phyloP scores from a whole-genome alignment of 2,888 invertebrate genomes.

The Neocrepidodera transversa region DNA sequence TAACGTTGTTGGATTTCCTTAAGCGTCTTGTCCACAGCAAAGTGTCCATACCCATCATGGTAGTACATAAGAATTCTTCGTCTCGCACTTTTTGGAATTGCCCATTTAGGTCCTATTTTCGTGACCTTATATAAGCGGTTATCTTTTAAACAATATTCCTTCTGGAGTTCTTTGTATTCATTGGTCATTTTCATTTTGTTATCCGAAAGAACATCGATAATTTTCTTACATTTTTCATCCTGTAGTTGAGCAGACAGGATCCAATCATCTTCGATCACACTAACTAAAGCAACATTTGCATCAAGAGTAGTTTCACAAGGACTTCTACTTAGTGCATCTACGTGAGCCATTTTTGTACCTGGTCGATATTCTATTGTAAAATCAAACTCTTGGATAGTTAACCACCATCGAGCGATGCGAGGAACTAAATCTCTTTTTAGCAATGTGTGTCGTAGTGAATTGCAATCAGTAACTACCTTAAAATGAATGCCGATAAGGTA shows the following conservation, averaged over 20 bases:
- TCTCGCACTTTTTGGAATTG: slow-evolving; percentile 31
- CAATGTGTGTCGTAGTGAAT: not conserved
- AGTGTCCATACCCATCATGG: slow-evolving; percentile 51
- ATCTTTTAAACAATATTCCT: slow-evolving; percentile 36
- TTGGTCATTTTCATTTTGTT: too few species aligned
- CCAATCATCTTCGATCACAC: slow-evolving; percentile 37
- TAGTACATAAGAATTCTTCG: slow-evolving; percentile 37
- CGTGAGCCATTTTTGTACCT: too few species aligned
- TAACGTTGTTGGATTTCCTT: slow-evolving; percentile 43
- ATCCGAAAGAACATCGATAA: slow-evolving; percentile 32
- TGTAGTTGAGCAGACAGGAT: slow-evolving; percentile 39
- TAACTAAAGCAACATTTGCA: slow-evolving; percentile 26
- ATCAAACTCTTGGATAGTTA: not conserved
- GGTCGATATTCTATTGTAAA: not conserved
- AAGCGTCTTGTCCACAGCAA: slow-evolving; percentile 42
- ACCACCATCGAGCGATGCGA: not conserved
- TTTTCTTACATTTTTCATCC: slow-evolving; percentile 26
- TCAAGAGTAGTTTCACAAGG: slow-evolving; percentile 1
- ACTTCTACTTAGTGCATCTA: not conserved
- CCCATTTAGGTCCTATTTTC: slow-evolving; percentile 30
- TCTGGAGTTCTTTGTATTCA: slow-evolving; percentile 29
- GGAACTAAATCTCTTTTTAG: too few species aligned
- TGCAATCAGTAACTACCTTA: not conserved
- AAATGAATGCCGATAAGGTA: not conserved
- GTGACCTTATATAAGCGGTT: slow-evolving; percentile 33